phyloP scores from a whole-genome alignment of 2,797 vertebrate species.

The Buceros bicornis region DNA sequence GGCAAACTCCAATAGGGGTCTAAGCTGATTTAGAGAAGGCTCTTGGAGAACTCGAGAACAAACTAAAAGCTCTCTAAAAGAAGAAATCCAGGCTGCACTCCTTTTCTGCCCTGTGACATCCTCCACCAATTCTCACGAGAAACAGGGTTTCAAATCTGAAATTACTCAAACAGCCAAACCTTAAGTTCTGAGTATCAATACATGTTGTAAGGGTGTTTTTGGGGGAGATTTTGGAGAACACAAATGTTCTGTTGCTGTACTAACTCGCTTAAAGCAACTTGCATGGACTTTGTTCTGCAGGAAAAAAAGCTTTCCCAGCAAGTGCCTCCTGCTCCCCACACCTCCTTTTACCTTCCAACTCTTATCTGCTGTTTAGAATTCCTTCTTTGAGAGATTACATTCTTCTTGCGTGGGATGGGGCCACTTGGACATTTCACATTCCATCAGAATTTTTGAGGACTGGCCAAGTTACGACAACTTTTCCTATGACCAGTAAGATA shows the following conservation, averaged over 20 bases:
- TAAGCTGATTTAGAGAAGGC: neutral
- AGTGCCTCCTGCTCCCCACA: neutral
- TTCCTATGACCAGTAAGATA: neutral
- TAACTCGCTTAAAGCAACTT: neutral
- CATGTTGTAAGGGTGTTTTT: neutral
- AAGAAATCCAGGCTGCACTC: neutral
- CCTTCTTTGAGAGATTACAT: conserved; percentile 53
- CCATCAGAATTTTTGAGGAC: conserved; percentile 50
- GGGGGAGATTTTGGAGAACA: neutral
- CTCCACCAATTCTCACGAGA: neutral
- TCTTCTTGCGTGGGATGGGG: neutral
- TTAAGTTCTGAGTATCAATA: neutral
- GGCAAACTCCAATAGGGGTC: neutral
- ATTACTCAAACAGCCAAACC: neutral
- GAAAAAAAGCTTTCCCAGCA: neutral
- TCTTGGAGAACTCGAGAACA: neutral
- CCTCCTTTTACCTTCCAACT: conserved; percentile 17
- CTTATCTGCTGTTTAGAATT: conserved; percentile 59
- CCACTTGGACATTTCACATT: conserved; percentile 30
- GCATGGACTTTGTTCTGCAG: neutral
- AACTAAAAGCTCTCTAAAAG: neutral
- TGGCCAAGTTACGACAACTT: neutral
- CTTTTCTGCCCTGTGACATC: neutral
- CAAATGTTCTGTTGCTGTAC: neutral
- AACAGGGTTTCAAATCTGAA: neutral